These are phyloP conservation scores for Plutella xylostella DNA, from an alignment of 2,888 invertebrate species.

Conservation along the genomic window DNA sequence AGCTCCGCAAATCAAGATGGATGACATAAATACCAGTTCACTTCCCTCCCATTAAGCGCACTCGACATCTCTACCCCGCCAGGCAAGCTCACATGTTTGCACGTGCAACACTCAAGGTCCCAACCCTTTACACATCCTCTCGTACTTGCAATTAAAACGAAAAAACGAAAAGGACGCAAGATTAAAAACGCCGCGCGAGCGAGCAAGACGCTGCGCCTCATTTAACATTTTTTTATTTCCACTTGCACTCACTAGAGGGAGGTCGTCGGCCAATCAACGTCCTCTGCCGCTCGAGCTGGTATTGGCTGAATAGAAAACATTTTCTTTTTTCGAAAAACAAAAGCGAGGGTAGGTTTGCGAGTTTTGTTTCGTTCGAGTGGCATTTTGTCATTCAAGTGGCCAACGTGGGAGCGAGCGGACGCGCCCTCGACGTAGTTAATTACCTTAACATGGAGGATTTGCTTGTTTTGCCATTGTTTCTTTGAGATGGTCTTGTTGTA, in stretches of 20 bases:
- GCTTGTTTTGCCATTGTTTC: too few relatives aligned
- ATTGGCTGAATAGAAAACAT: constrained; percentile 66
- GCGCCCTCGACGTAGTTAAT: too few relatives aligned
- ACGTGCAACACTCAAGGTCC: constrained; percentile 67
- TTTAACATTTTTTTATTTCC: constrained; percentile 63
- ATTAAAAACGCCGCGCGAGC: constrained; percentile 26
- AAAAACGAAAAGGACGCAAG: constrained; percentile 44
- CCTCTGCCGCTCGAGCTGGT: constrained; percentile 53
- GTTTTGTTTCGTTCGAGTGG: constrained; percentile 67
- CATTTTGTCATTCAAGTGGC: too few relatives aligned
- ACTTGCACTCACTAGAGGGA: constrained; percentile 53
- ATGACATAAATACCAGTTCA: too few relatives aligned
- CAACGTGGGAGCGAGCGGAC: too few relatives aligned
- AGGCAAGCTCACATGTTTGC: constrained; percentile 35
- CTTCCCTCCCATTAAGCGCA: too few relatives aligned
- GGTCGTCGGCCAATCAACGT: constrained; percentile 69
- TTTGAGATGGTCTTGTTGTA: too few relatives aligned
- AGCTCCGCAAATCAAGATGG: too few relatives aligned
- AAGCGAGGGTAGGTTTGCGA: constrained; percentile 65
- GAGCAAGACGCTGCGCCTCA: constrained; percentile 55
- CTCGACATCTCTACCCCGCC: too few relatives aligned
- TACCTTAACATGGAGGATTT: too few relatives aligned
- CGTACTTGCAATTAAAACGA: constrained; percentile 66
- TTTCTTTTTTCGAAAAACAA: constrained; percentile 53
- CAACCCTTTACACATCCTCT: constrained; percentile 65